These are phyloP conservation scores for Columba livia DNA, from an alignment of 2,113 vertebrate species.

Conservation along the genomic window DNA sequence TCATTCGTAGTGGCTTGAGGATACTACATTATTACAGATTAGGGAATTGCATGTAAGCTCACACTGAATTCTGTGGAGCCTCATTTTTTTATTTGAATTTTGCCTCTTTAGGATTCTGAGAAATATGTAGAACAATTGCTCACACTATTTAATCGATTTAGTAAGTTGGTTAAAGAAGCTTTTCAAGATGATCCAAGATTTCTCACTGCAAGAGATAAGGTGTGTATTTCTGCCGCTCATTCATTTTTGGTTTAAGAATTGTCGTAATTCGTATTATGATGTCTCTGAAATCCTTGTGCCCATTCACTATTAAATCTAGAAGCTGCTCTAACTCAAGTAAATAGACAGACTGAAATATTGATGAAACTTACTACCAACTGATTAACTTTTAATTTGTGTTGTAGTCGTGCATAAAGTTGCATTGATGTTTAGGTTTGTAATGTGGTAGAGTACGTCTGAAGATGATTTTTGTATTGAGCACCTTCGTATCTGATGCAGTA, in stretches of 20 bases:
- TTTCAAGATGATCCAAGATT: slow-evolving; percentile 98
- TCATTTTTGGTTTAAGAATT: background rate
- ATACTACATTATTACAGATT: background rate
- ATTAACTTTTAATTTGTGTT: background rate
- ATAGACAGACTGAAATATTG: background rate
- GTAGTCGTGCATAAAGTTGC: background rate
- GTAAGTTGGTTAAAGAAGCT: slow-evolving; percentile 97
- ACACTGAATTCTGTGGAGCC: background rate
- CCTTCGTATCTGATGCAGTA: background rate
- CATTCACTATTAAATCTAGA: background rate
- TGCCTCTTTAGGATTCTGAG: slow-evolving; percentile 89
- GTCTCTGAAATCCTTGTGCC: background rate
- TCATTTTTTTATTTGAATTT: background rate
- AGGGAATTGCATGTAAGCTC: background rate
- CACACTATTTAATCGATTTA: slow-evolving; percentile 97
- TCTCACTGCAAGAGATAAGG: slow-evolving; percentile 98
- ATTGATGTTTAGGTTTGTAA: background rate
- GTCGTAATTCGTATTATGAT: background rate
- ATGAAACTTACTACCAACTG: background rate
- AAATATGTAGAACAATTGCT: slow-evolving; percentile 98
- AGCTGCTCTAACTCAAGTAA: background rate
- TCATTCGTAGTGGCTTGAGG: background rate
- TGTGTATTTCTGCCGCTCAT: slow-evolving; percentile 52
- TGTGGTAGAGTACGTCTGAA: background rate
- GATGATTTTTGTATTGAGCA: background rate